Evolutionary conservation across 2,888 invertebrate species (phyloP), one percentile per base, ranked within the genome.

Genomic region (Trachelus stipa): DNA sequence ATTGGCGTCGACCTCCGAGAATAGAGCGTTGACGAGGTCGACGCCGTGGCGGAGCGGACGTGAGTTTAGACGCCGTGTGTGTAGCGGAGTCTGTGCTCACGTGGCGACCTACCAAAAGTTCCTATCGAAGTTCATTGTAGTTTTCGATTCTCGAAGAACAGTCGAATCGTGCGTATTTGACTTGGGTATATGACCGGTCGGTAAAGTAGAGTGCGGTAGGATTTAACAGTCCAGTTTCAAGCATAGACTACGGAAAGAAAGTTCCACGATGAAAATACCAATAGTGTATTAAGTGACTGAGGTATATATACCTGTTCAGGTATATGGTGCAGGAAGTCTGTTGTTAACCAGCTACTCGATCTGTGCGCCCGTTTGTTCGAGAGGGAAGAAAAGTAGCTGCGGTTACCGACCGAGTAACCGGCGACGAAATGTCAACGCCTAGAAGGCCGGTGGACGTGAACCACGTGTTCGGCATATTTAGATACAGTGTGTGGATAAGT

Each of bases 1-100:
- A 84, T 81, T 80, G 80, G 80, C 81, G 76, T 81, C 79, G 81
- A 79, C 81, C 81, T 34, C 35, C 34, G 37, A 34, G 74, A 34
- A 74, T 34, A 74, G 74, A 34, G 71, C 71, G 31, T 71, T 30
- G 71, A 56, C 56, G 56, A 56, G 56, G 56, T 56, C 56, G 56
- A 56, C 56, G 56, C 23, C 56, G 56, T 4, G 40, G 1, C 15
- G 15, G 40, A 40, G 40, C 56, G 56, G 23, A 56, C 23, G 23
- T 56, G 56, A 56, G 6, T 40, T 23, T 40, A 40, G 56, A 56
- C 23, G 56, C 23, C 23, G 56, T 9, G 23, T 23, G 2, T 23
- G 23, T 56, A 56, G 9, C 23, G 0, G 40, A 40, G 40, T 9
- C 23, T 23, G 15, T 9, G 23, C 9, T 9, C 23, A 56, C 56